Evolutionary conservation across 2,888 invertebrate species (phyloP).

Genomic region (Parnassius apollo): DNA sequence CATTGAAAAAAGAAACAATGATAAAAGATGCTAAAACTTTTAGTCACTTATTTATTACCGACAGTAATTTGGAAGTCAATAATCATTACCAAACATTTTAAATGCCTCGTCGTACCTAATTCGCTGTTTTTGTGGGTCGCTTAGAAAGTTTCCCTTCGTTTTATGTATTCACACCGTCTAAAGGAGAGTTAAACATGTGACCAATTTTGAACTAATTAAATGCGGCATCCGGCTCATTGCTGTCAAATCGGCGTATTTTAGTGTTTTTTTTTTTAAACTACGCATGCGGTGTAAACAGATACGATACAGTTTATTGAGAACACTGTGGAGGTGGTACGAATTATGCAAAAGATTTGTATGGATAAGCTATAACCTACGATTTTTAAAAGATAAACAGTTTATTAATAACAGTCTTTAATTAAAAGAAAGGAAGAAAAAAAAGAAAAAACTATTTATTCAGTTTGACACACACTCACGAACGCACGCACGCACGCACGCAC

Average conservation of each 20-base stretch:
- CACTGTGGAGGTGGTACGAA: constrained; percentile 39
- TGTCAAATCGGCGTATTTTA: constrained; percentile 64
- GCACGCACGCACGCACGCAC: too few relatives aligned
- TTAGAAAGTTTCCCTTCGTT: constrained; percentile 22
- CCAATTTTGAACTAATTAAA: constrained; percentile 74
- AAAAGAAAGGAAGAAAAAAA: too few relatives aligned
- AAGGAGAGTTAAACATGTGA: constrained; percentile 46
- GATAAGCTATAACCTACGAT: constrained; percentile 32
- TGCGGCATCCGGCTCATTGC: constrained; percentile 72
- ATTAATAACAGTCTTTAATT: too few relatives aligned
- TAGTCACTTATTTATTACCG: constrained; percentile 2
- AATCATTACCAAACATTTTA: constrained; percentile 19
- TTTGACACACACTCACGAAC: too few relatives aligned
- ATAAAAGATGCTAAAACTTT: neutral
- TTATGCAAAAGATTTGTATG: constrained; percentile 32
- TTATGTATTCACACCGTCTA: constrained; percentile 24
- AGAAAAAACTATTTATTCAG: too few relatives aligned
- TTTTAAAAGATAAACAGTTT: too few relatives aligned
- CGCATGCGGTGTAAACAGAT: constrained; percentile 49
- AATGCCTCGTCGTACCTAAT: constrained; percentile 23
- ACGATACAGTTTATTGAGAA: constrained; percentile 60
- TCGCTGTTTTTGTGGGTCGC: constrained; percentile 20
- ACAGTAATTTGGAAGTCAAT: constrained; percentile 19
- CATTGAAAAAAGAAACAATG: neutral
- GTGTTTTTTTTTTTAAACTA: constrained; percentile 34